These are phyloP conservation scores for Disparrhopalites patrizii DNA, from an alignment of 2,888 invertebrate species.

Conservation along the genomic window DNA sequence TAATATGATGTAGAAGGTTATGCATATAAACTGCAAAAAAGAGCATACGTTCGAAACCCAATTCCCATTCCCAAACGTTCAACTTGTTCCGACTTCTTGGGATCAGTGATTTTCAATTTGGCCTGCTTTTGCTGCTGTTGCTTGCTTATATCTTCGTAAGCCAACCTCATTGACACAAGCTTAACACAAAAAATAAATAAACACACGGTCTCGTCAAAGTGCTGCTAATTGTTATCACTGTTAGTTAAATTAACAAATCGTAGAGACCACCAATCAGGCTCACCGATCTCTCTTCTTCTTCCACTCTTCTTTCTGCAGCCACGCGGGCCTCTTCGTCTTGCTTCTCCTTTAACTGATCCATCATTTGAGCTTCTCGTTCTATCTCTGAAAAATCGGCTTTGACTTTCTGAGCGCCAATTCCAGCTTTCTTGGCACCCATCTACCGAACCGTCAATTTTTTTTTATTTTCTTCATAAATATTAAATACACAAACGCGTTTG, in stretches of 20 bases:
- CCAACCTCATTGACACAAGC: constrained; percentile 57
- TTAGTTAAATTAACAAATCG: too few species aligned
- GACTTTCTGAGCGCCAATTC: constrained; percentile 91
- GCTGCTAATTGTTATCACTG: not conserved
- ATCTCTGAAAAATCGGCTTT: constrained; percentile 92
- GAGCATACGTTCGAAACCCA: constrained; percentile 55
- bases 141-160: constrained; percentile 71
- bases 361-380: constrained; percentile 81
- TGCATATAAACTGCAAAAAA: constrained; percentile 4
- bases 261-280: constrained; percentile 28
- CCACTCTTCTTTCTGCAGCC: constrained; percentile 51
- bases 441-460: constrained; percentile 51
- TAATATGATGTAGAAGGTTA: too few species aligned
- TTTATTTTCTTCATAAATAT: not conserved
- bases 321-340: constrained; percentile 47
- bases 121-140: constrained; percentile 66
- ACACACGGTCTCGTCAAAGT: constrained; percentile 4
- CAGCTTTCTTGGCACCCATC: constrained; percentile 81
- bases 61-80: constrained; percentile 94
- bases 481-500: too few species aligned
- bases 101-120: constrained; percentile 67
- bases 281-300: constrained; percentile 63
- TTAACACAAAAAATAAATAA: constrained; percentile 37
- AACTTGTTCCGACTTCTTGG: constrained; percentile 77
- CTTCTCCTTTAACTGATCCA: constrained; percentile 65